phyloP scores from a whole-genome alignment of 2,797 vertebrate genomes.

The Bufotes viridis region DNA sequence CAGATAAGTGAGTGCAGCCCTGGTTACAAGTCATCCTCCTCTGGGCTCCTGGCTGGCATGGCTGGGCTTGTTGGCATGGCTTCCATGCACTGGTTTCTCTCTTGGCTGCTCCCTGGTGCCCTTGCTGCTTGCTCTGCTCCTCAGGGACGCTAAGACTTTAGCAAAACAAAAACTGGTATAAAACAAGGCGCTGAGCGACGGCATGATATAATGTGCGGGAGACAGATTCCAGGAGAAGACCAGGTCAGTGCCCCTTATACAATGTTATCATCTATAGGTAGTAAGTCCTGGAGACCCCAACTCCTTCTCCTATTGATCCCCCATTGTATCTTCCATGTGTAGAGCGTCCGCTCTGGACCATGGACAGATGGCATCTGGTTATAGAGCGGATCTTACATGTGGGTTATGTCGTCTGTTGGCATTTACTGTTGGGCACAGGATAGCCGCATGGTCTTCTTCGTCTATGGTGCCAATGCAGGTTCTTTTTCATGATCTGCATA shows the following conservation, averaged over 20 bases:
- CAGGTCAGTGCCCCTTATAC: background rate
- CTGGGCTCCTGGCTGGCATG: background rate
- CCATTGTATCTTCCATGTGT: background rate
- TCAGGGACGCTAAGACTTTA: background rate
- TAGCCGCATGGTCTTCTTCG: too few species aligned
- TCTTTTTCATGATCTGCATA: too few species aligned
- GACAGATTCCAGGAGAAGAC: background rate
- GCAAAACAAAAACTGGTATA: slow-evolving; percentile 14
- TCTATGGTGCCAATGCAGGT: too few species aligned
- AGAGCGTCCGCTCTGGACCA: background rate
- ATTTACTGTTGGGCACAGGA: too few species aligned
- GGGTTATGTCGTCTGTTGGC: too few species aligned
- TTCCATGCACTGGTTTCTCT: background rate
- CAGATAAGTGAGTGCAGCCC: background rate
- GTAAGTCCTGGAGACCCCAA: too few species aligned
- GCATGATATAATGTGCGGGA: too few species aligned
- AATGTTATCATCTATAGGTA: background rate
- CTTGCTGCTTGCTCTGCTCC: background rate
- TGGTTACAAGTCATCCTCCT: background rate
- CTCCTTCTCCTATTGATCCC: too few species aligned
- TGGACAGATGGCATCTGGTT: too few species aligned
- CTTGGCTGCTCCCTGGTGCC: background rate
- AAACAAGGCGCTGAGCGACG: background rate
- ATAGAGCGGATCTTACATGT: too few species aligned
- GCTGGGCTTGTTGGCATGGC: background rate